Conservation (phyloP, 2,797 vertebrate genomes). For the Notolabrus celidotus region DNA sequence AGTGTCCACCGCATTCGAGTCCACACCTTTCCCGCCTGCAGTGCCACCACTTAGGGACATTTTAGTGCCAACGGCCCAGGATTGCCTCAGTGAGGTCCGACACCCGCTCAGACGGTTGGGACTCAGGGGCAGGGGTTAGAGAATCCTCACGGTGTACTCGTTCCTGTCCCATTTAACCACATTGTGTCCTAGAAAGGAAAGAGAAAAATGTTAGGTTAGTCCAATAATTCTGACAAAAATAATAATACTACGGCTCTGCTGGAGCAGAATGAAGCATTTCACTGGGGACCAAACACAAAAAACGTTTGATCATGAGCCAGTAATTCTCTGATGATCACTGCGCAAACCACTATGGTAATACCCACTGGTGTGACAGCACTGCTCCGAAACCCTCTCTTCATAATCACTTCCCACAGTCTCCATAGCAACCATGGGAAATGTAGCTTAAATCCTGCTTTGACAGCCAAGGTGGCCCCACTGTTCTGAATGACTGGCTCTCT, state of each 20-base stretch:
- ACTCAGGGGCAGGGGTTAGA: constrained; percentile 80
- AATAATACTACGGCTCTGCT: constrained; percentile 19
- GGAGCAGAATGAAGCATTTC: constrained; percentile 45
- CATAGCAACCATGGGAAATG: constrained; percentile 82
- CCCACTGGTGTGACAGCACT: constrained; percentile 73
- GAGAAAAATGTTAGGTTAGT: constrained; percentile 41
- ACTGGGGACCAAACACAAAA: constrained; percentile 32
- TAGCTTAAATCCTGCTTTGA: constrained; percentile 80
- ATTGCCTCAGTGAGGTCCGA: constrained; percentile 87
- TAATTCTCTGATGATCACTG: constrained; percentile 70
- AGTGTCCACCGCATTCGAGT: constrained; percentile 99
- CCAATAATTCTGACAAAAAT: constrained; percentile 41
- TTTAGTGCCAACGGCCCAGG: constrained; percentile 98
- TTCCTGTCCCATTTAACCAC: constrained; percentile 87
- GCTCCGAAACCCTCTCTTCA: constrained; percentile 74
- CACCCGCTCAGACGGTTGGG: constrained; percentile 86
- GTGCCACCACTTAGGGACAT: constrained; percentile 99
- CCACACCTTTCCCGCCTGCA: constrained; percentile 99
- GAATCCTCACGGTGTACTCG: constrained; percentile 86
- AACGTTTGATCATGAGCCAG: constrained; percentile 62
- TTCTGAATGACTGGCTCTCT: constrained; percentile 78
- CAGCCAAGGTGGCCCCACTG: constrained; percentile 77
- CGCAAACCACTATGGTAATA: constrained; percentile 74
- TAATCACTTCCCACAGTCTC: constrained; percentile 82
- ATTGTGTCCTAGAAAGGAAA: constrained; percentile 80